A percentile compares a stretch with the other conserved stretches of the same genome.
phyloP scores from a whole-genome alignment of 2,888 invertebrate genomes.

The Eueremaeus valkanovi region DNA sequence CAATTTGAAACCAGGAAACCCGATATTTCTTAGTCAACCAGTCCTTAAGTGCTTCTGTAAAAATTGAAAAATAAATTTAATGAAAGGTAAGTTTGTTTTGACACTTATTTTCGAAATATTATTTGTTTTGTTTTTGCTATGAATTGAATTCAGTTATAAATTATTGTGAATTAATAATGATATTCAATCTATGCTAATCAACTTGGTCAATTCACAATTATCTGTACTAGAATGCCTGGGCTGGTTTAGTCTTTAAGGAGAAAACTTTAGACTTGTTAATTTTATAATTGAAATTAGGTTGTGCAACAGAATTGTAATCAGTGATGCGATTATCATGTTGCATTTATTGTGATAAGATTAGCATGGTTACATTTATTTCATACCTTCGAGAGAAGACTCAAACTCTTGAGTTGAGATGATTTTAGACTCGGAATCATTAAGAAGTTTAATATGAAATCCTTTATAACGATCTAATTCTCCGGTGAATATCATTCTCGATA shows the following conservation, averaged over 20 bases:
- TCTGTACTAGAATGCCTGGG: too few relatives aligned
- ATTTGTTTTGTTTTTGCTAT: background rate
- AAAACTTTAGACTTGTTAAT: too few relatives aligned
- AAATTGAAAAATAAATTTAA: background rate
- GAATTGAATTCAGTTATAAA: background rate
- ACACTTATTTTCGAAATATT: background rate
- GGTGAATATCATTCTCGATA: constrained; percentile 20
- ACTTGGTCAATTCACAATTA: too few relatives aligned
- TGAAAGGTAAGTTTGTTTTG: background rate
- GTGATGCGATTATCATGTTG: background rate
- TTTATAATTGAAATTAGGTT: too few relatives aligned
- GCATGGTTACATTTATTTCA: background rate
- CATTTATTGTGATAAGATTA: background rate
- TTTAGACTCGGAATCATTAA: background rate
- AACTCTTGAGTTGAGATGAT: background rate
- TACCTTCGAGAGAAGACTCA: constrained; percentile 9
- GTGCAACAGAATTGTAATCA: background rate
- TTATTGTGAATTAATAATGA: too few relatives aligned
- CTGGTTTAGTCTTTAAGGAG: too few relatives aligned
- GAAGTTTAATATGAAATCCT: background rate
- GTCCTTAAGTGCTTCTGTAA: background rate
- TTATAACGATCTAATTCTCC: background rate
- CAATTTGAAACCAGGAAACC: constrained; percentile 28
- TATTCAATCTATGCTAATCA: too few relatives aligned
- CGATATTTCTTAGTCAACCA: constrained; percentile 5